Evolutionary conservation across 2,113 vertebrate species (phyloP), one percentile per base, ranked within the genome.

Genomic region (Etia nguti): DNA sequence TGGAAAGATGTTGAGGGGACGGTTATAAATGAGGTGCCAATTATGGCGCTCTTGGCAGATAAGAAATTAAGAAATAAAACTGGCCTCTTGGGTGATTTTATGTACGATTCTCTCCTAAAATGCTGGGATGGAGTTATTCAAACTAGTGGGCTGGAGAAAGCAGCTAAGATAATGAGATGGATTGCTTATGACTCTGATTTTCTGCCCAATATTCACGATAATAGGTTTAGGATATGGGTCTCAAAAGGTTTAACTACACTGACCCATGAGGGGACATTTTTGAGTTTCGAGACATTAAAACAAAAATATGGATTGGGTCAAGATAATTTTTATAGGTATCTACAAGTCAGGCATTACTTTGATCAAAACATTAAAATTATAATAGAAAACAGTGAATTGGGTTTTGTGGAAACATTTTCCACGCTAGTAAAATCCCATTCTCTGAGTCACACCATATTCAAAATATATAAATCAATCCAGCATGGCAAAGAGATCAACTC

Each of bases 1-100:
- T 57, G 24, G 0, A 57, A 29, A 57, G 4, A 57, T 57, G 1
- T 57, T 57, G 56, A 57, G 29, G 7, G 56, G 56, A 29, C 0
- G 1, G 13, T 57, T 2, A 29, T 29, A 16, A 57, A 16, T 59
- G 56, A 0, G 56, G 56, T 57, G 24, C 24, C 56, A 59, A 59
- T 59, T 29, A 59, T 59, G 24, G 56, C 12, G 26, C 12, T 26
- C 15, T 57, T 57, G 22, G 22, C 56, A 59, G 56, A 29, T 59
- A 59, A 59, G 56, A 59, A 59, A 59, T 5, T 31, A 59, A 59
- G 26, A 59, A 59, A 57, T 0, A 57, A 57, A 57, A 57, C 55
- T 57, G 55, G 24, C 55, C n/a, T 11, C 20, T 54, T 54, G 50
- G 50, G 20, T 54, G 52, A 10, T 22, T 54, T 54, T 54, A 22